phyloP scores from a whole-genome alignment of 2,797 vertebrate species.

The Spinibarbus caldwelli region DNA sequence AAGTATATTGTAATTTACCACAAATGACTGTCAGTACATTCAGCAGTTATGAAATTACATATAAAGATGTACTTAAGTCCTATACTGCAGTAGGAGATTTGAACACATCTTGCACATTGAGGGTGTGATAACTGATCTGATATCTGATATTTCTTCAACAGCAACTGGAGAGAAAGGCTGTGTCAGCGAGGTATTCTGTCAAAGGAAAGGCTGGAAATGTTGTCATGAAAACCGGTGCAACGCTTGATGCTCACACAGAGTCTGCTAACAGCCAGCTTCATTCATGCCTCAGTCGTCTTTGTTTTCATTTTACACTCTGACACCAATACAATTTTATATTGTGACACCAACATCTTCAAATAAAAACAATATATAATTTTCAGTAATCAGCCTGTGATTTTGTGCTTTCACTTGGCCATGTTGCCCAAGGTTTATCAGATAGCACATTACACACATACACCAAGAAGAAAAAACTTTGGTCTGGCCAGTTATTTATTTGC shows the following conservation, averaged over 20 bases:
- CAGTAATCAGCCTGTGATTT: not conserved
- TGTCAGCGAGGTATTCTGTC: conserved; percentile 55
- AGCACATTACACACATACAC: not conserved
- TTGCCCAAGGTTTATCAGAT: not conserved
- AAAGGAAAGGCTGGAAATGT: conserved; percentile 66
- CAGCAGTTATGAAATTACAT: not conserved
- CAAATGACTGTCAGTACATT: not conserved
- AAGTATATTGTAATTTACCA: not conserved
- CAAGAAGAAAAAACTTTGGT: not conserved
- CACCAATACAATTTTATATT: not conserved
- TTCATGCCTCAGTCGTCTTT: not conserved
- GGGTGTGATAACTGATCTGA: not conserved
- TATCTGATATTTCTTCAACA: conserved; percentile 50
- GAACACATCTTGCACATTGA: not conserved
- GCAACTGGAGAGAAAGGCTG: conserved; percentile 75
- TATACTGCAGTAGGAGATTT: not conserved
- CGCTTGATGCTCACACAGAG: conserved; percentile 44
- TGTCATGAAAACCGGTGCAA: conserved; percentile 69
- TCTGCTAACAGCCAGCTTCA: not conserved
- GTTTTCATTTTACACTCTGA: not conserved
- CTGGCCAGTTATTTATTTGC: conserved; percentile 18
- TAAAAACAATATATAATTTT: not conserved
- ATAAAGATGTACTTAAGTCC: not conserved
- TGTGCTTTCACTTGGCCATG: not conserved
- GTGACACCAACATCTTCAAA: not conserved